These are phyloP conservation scores for Microtus richardsoni DNA, from an alignment of 2,113 vertebrate species.

Conservation along the genomic window DNA sequence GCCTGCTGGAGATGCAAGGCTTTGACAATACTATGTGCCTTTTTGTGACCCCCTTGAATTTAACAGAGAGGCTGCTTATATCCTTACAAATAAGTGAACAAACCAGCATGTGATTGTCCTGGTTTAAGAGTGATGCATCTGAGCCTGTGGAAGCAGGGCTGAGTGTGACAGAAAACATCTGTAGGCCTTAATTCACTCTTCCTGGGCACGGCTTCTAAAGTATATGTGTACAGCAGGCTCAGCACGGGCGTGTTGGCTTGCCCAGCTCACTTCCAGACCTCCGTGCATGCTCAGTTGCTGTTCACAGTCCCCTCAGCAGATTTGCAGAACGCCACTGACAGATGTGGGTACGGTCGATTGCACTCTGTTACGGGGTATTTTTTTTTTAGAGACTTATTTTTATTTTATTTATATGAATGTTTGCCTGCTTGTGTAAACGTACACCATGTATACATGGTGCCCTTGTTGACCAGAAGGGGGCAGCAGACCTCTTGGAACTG, in stretches of 20 bases:
- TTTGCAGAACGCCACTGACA: accelerated
- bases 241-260: accelerated
- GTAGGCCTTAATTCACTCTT: not conserved
- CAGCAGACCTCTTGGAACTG: not conserved
- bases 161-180: accelerated
- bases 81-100: not conserved
- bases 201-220: not conserved
- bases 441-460: not conserved
- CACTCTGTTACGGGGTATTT: too few species aligned
- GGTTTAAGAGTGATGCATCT: not conserved
- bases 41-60: not conserved
- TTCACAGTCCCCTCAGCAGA: accelerated
- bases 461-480: not conserved
- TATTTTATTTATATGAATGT: not conserved
- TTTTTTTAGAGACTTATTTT: not conserved
- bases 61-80: not conserved
- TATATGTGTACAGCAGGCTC: accelerated
- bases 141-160: not conserved
- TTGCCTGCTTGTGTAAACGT: not conserved
- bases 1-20: not conserved
- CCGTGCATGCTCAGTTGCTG: accelerated
- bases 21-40: not conserved
- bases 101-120: too few species aligned
- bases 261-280: accelerated
- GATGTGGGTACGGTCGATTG: accelerated